These are phyloP conservation scores for Mythimna ferrago DNA, from an alignment of 2,888 invertebrate genomes.

Conservation along the genomic window DNA sequence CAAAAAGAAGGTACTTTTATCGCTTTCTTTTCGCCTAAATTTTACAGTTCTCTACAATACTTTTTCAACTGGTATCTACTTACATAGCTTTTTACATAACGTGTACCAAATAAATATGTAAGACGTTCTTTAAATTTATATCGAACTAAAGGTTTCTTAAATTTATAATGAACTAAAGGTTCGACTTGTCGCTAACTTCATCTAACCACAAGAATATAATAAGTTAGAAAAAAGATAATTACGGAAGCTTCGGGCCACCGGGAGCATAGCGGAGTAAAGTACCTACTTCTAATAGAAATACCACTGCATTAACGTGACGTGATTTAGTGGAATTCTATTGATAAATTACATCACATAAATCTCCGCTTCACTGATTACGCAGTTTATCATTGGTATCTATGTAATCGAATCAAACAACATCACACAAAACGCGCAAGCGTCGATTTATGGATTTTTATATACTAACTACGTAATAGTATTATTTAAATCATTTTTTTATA, in stretches of 20 bases:
- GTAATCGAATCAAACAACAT: slow-evolving; percentile 16
- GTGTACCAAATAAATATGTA: too few relatives aligned
- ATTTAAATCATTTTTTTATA: not conserved
- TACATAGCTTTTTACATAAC: too few relatives aligned
- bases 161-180: not conserved
- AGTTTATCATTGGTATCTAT: slow-evolving; percentile 4
- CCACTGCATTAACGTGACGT: not conserved
- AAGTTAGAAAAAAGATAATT: not conserved
- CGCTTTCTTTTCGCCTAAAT: too few relatives aligned
- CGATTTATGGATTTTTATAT: slow-evolving; percentile 1
- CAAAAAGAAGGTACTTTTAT: too few relatives aligned
- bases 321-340: not conserved
- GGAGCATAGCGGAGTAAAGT: not conserved
- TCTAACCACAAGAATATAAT: not conserved
- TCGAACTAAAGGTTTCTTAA: not conserved
- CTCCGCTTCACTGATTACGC: not conserved
- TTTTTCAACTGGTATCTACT: too few relatives aligned
- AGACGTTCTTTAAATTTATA: not conserved
- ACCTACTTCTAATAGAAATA: too few relatives aligned
- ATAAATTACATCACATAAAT: not conserved
- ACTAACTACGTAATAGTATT: not conserved
- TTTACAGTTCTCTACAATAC: too few relatives aligned
- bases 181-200: not conserved
- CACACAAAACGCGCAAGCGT: slow-evolving; percentile 25
- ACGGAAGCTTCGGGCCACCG: slow-evolving; percentile 12